Evolutionary conservation across 2,888 invertebrate species (phyloP).

Genomic region (Megastigmus dorsalis): DNA sequence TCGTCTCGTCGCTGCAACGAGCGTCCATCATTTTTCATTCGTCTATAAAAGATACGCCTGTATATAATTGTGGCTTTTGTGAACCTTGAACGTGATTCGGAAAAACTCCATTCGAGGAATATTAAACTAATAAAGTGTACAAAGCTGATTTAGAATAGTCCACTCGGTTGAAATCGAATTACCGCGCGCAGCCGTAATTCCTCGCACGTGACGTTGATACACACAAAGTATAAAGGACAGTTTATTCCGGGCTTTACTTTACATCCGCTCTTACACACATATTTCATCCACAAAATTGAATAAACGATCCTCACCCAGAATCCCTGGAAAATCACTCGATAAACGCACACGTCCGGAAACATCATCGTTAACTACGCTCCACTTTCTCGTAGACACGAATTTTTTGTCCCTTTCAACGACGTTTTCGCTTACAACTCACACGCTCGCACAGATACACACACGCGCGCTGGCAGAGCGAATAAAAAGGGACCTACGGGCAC

Average conservation of each 20-base stretch:
- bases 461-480: conserved; percentile 7
- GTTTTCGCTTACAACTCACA: background rate
- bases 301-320: conserved; percentile 16
- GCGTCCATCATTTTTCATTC: conserved; percentile 7
- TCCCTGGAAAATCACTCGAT: conserved; percentile 19
- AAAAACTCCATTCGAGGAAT: too few relatives aligned
- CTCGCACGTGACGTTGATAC: too few relatives aligned
- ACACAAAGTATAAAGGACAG: too few relatives aligned
- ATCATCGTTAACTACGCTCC: conserved; percentile 25
- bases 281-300: conserved; percentile 19
- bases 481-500: conserved; percentile 48
- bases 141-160: too few relatives aligned
- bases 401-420: conserved; percentile 36
- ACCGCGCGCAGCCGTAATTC: too few relatives aligned
- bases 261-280: too few relatives aligned
- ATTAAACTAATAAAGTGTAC: too few relatives aligned
- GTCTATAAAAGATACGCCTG: too few relatives aligned
- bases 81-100: too few relatives aligned
- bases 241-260: too few relatives aligned
- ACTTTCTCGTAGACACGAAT: conserved; percentile 21
- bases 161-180: too few relatives aligned
- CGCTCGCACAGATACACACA: background rate
- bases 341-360: conserved; percentile 20
- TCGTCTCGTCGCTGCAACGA: background rate
- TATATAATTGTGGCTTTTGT: too few relatives aligned